Conservation (phyloP, 2,888 invertebrate genomes). For the Mesorhabditis sp. region DNA sequence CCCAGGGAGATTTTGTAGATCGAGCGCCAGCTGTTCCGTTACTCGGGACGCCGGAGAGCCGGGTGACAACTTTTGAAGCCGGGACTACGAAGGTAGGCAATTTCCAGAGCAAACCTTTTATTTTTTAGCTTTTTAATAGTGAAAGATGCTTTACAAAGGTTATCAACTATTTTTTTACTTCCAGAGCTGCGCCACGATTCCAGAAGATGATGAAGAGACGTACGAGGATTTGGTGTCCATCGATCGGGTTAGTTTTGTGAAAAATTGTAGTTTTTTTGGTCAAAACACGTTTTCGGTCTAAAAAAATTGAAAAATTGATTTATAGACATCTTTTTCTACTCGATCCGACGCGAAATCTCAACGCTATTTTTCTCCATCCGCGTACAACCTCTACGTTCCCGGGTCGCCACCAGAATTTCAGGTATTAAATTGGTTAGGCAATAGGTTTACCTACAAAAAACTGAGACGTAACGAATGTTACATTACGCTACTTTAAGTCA, state of each 20-base stretch:
- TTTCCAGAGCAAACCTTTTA: no score
- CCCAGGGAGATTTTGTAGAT: conserved; percentile 21
- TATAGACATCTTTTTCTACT: conserved; percentile 28
- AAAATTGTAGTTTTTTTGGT: background rate
- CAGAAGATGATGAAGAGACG: conserved; percentile 46
- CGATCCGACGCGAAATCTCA: conserved; percentile 26
- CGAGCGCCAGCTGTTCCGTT: conserved; percentile 33
- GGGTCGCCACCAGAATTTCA: conserved; percentile 37
- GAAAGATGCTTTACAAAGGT: background rate
- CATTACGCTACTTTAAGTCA: no score
- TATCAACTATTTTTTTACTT: background rate
- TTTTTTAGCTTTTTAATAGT: background rate
- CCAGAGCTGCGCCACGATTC: conserved; percentile 51
- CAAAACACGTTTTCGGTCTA: background rate
- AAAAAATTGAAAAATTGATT: background rate
- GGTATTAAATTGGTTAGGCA: conserved; percentile 16
- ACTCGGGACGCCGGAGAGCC: conserved; percentile 48
- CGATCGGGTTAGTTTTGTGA: conserved; percentile 32
- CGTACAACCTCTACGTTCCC: conserved; percentile 33
- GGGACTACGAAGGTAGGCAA: conserved; percentile 26
- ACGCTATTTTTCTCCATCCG: conserved; percentile 21
- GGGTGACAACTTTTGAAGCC: conserved; percentile 49
- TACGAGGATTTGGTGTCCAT: conserved; percentile 49
- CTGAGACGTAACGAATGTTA: no score
- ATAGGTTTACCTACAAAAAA: no score